A percentile compares a stretch with the other conserved stretches of the same genome.
phyloP scores from a whole-genome alignment of 2,888 invertebrate species.

The Drosophila barbarae region DNA sequence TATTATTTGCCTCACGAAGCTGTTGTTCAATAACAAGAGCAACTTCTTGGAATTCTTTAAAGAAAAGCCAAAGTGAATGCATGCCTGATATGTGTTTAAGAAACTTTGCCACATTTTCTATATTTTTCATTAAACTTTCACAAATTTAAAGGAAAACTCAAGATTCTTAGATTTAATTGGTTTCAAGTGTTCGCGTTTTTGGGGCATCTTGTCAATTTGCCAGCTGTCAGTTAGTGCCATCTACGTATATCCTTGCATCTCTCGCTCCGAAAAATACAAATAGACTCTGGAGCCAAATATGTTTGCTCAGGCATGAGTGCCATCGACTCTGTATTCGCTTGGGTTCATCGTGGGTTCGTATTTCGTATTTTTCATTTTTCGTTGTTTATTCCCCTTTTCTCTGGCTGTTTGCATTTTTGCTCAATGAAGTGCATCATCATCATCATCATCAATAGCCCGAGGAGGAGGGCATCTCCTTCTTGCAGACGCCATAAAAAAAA shows the following conservation, averaged over 20 bases:
- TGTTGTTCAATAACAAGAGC: conserved; percentile 45
- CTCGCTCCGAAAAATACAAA: conserved; percentile 26
- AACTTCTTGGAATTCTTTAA: conserved; percentile 21
- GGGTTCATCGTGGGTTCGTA: conserved; percentile 11
- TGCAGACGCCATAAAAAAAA: conserved; percentile 22
- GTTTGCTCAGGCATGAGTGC: conserved; percentile 33
- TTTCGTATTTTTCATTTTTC: conserved; percentile 17
- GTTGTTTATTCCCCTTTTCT: conserved; percentile 35
- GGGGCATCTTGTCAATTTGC: conserved; percentile 5
- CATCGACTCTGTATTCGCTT: conserved; percentile 6
- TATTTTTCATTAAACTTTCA: neutral
- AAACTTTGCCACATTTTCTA: neutral
- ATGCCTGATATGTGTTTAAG: conserved; percentile 6
- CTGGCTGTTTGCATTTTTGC: conserved; percentile 49
- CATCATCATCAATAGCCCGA: conserved; percentile 1
- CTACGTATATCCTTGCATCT: conserved; percentile 16
- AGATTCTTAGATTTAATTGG: conserved; percentile 15
- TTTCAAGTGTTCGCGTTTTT: conserved; percentile 22
- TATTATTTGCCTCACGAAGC: no score
- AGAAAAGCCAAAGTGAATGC: neutral
- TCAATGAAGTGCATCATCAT: conserved; percentile 65
- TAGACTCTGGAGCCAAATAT: conserved; percentile 31
- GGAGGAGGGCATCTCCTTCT: conserved; percentile 3
- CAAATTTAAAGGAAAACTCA: conserved; percentile 10
- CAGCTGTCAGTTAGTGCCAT: conserved; percentile 20